These are phyloP conservation scores for Podabrus alpinus DNA, from an alignment of 2,888 invertebrate species.

Conservation along the genomic window DNA sequence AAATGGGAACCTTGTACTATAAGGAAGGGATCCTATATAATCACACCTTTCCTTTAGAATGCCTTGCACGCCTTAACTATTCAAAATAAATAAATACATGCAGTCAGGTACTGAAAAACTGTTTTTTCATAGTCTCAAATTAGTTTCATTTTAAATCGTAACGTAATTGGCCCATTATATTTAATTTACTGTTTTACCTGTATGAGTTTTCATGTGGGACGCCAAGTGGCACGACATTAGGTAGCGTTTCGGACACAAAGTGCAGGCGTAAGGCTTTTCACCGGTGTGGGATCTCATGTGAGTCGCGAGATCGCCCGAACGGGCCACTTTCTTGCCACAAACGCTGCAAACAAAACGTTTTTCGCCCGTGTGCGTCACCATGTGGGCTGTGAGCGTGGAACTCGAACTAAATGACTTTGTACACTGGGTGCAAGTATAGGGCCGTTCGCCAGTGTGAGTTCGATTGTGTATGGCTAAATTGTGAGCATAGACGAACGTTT, in stretches of 20 bases:
- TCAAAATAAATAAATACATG: too few species aligned
- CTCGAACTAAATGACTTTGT: constrained; percentile 41
- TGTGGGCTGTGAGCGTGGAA: constrained; percentile 40
- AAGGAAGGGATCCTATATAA: too few species aligned
- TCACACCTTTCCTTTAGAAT: too few species aligned
- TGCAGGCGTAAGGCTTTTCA: constrained; percentile 46
- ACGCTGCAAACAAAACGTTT: constrained; percentile 43
- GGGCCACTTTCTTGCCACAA: constrained; percentile 45
- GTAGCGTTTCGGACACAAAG: constrained; percentile 44
- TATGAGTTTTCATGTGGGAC: constrained; percentile 47
- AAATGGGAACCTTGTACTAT: too few species aligned
- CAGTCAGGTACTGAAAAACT: too few species aligned
- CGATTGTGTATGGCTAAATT: constrained; percentile 46
- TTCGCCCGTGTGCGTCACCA: constrained; percentile 40
- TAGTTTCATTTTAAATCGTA: background rate
- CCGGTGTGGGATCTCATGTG: constrained; percentile 48
- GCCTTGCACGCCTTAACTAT: too few species aligned
- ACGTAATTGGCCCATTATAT: background rate
- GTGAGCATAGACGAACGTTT: constrained; percentile 45
- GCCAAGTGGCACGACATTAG: constrained; percentile 48
- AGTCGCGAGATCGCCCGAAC: constrained; percentile 45
- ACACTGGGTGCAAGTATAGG: constrained; percentile 44
- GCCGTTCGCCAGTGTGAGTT: constrained; percentile 47
- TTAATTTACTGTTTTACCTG: constrained; percentile 35
- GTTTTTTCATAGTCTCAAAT: too few species aligned